Evolutionary conservation across 1,140 invertebrate genomes (phyloP).

Genomic region (Episyrphus balteatus): DNA sequence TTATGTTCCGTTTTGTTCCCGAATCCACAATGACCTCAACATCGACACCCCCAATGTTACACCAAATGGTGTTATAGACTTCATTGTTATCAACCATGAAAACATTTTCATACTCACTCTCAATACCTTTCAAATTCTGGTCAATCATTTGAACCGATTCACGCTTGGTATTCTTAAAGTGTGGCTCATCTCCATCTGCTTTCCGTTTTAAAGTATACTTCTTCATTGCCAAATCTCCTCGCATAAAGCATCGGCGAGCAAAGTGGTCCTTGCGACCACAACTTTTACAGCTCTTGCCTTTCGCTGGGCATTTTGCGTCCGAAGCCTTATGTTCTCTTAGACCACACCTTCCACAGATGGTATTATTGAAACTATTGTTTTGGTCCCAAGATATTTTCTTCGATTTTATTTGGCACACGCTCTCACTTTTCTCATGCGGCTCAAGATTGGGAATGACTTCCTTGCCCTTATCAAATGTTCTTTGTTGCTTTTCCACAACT

Average conservation of each 20-base stretch:
- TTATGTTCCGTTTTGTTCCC: not conserved
- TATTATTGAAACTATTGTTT: not conserved
- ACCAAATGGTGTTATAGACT: not conserved
- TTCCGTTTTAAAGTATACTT: not conserved
- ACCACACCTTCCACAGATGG: not conserved
- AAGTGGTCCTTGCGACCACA: not conserved
- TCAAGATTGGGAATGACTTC: not conserved
- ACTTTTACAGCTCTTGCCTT: not conserved
- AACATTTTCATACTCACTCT: not conserved
- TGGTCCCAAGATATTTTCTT: not conserved
- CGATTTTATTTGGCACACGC: not conserved
- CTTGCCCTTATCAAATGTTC: not conserved
- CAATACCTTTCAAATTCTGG: not conserved
- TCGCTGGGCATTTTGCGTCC: slow-evolving; percentile 1
- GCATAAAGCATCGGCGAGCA: not conserved
- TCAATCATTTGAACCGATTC: not conserved
- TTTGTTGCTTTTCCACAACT: not conserved
- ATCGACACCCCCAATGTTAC: not conserved
- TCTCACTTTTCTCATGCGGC: not conserved
- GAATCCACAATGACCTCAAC: not conserved
- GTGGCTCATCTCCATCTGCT: not conserved
- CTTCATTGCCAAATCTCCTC: not conserved
- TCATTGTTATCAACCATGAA: not conserved
- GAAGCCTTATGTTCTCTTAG: not conserved
- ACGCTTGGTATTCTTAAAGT: not conserved